phyloP scores from a whole-genome alignment of 2,888 invertebrate species.

The Fragum fragum region DNA sequence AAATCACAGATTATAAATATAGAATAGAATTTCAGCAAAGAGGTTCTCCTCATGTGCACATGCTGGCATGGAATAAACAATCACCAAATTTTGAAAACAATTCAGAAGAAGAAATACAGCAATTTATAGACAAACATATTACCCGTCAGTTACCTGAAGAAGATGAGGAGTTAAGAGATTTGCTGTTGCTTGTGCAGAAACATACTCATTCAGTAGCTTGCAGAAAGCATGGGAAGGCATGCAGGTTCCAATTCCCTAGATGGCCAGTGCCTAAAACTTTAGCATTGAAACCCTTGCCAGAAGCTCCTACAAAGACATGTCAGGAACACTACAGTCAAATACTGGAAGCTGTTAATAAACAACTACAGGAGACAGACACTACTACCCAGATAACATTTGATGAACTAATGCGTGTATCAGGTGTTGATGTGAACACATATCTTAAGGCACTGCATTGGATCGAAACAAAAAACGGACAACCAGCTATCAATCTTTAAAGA shows the following conservation, averaged over 20 bases:
- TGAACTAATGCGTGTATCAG: conserved; percentile 25
- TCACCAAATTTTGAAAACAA: conserved; percentile 58
- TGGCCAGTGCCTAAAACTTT: conserved; percentile 44
- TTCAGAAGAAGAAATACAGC: conserved; percentile 42
- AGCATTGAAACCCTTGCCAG: conserved; percentile 35
- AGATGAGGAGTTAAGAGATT: conserved; percentile 32
- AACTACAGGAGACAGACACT: conserved; percentile 4
- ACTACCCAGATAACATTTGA: not conserved
- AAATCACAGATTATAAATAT: conserved; percentile 65
- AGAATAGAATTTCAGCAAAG: conserved; percentile 70
- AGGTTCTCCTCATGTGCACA: conserved; percentile 70
- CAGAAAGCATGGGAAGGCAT: conserved; percentile 50
- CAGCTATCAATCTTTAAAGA: conserved; percentile 46
- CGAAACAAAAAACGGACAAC: conserved; percentile 56
- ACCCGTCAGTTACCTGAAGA: conserved; percentile 54
- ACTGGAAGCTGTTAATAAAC: conserved; percentile 38
- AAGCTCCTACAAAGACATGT: not conserved
- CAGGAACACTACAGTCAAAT: conserved; percentile 30
- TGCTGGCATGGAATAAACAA: conserved; percentile 65
- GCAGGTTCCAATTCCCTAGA: conserved; percentile 55
- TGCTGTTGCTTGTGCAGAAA: conserved; percentile 46
- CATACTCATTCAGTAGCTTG: conserved; percentile 61
- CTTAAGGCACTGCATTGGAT: conserved; percentile 42
- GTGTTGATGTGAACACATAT: conserved; percentile 39
- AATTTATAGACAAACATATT: conserved; percentile 54